Evolutionary conservation across 2,888 invertebrate genomes (phyloP).

Genomic region (Hetaerina titia): DNA sequence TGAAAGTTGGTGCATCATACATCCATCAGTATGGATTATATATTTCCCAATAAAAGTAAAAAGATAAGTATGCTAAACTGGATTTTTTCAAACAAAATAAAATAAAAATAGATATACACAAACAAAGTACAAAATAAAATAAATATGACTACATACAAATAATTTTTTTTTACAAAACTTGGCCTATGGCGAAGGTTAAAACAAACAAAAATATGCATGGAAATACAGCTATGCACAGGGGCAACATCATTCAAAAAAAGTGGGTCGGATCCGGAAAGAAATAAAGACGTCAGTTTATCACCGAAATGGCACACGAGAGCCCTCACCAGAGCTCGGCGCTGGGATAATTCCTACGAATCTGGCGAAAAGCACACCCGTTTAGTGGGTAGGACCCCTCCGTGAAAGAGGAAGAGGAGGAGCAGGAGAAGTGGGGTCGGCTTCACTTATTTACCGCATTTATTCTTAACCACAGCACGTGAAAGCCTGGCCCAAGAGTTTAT

Average conservation of each 20-base stretch:
- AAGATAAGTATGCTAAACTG: neutral
- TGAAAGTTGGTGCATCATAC: constrained; percentile 36
- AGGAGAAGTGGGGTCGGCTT: neutral
- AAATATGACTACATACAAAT: neutral
- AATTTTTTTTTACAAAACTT: neutral
- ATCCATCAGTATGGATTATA: neutral
- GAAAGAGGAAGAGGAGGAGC: neutral
- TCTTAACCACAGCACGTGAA: constrained; percentile 11
- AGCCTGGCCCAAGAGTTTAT: neutral
- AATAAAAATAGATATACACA: neutral
- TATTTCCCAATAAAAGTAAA: neutral
- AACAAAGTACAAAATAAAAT: constrained; percentile 14
- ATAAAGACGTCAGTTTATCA: too few relatives aligned
- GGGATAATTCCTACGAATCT: too few relatives aligned
- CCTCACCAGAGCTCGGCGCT: too few relatives aligned
- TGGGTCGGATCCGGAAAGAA: neutral
- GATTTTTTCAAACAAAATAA: neutral
- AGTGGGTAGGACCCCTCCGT: too few relatives aligned
- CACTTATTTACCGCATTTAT: neutral
- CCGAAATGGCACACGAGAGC: too few relatives aligned
- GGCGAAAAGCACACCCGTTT: too few relatives aligned
- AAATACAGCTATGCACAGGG: neutral
- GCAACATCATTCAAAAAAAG: neutral
- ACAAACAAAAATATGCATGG: neutral
- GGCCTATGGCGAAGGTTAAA: neutral